A percentile compares a stretch with the other conserved stretches of the same genome.
Conservation (phyloP, 2,888 invertebrate species). For the Dicyrtoma fusca region DNA sequence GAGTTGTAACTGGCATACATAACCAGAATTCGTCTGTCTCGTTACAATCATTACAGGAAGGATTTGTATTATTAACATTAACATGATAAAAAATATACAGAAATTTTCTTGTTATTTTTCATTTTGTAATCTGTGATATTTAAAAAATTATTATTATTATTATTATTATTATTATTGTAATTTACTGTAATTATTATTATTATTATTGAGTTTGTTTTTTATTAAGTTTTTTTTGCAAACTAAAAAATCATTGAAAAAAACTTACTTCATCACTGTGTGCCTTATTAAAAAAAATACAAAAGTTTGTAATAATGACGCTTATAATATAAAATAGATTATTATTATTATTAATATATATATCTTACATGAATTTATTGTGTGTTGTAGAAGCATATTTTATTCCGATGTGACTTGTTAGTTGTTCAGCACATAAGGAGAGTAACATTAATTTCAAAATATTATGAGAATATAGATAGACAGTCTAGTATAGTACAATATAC, state of each 20-base stretch:
- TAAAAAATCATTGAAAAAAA: conserved; percentile 12
- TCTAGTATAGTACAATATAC: no score
- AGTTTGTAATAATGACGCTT: conserved; percentile 26
- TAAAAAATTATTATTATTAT: conserved; percentile 4
- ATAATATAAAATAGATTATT: not conserved
- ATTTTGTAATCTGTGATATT: conserved; percentile 26
- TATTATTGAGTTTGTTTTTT: conserved; percentile 16
- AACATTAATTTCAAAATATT: no score
- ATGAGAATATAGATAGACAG: no score
- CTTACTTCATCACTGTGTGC: conserved; percentile 11
- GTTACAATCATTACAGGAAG: not conserved
- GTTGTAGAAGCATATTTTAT: not conserved
- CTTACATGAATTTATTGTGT: not conserved
- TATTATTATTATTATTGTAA: no score
- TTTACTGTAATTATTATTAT: no score
- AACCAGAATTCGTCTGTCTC: no score
- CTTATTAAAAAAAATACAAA: conserved; percentile 4
- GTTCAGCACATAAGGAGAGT: no score
- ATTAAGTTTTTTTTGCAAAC: conserved; percentile 9
- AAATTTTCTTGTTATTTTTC: conserved; percentile 14
- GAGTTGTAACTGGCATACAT: no score
- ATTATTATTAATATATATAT: not conserved
- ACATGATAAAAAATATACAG: not conserved
- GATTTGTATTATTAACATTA: not conserved
- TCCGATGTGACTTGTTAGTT: not conserved